phyloP scores from a whole-genome alignment of 1,140 invertebrate genomes.

The Ruditapes philippinarum region DNA sequence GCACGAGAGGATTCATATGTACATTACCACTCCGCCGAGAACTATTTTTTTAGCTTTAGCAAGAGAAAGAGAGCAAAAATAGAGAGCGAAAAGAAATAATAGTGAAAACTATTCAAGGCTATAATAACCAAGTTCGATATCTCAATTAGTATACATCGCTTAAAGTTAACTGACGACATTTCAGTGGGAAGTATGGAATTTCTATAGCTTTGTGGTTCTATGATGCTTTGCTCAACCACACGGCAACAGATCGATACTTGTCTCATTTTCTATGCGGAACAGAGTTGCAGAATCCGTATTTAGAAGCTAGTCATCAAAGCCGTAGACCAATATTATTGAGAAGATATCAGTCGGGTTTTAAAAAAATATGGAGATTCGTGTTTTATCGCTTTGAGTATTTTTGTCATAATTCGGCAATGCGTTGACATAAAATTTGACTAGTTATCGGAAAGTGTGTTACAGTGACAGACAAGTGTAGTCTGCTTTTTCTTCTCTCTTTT shows the following conservation, averaged over 20 bases:
- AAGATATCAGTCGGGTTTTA: not conserved
- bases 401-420: not conserved
- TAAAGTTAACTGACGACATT: constrained; percentile 22
- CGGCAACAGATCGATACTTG: constrained; percentile 13
- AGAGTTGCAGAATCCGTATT: constrained; percentile 25
- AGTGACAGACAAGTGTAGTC: not conserved
- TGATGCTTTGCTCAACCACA: constrained; percentile 2
- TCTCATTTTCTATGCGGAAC: constrained; percentile 55
- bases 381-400: not conserved
- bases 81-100: too few relatives aligned
- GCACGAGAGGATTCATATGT: not conserved
- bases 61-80: too few relatives aligned
- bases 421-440: constrained; percentile 9
- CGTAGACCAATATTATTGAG: not conserved
- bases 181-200: constrained; percentile 17
- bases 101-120: not conserved
- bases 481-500: not conserved
- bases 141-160: constrained; percentile 12
- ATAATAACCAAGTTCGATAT: constrained; percentile 2
- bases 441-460: constrained; percentile 3
- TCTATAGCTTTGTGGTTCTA: constrained; percentile 10
- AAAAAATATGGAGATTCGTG: constrained; percentile 2
- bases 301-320: constrained; percentile 39
- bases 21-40: not conserved
- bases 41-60: too few relatives aligned